Evolutionary conservation across 1,140 invertebrate genomes (phyloP), one percentile per base, ranked within the genome.

Genomic region (Parapsyche elsis): DNA sequence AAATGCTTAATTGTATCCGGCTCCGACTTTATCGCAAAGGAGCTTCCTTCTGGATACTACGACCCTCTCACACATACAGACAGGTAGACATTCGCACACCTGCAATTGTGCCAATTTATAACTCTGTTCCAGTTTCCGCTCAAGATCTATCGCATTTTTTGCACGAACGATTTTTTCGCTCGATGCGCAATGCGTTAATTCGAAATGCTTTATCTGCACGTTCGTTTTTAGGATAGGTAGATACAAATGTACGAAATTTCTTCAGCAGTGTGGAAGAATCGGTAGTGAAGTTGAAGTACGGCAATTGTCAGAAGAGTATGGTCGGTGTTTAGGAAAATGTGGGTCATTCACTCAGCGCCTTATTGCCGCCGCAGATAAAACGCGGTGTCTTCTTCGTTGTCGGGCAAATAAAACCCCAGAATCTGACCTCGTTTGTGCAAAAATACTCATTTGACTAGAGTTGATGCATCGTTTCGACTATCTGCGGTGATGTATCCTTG

Each of bases 1-100:
- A 67, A 78, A 70, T 70, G 59, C 59, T 78, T 78, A 78, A 78
- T 78, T 78, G 76, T 70, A 78, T 78, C 76, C 76, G 76, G 76
- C 26, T 61, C 4, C 12, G n/a, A 44, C 57, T 70, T 70, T 70
- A 70, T 70, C 30, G 61, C 59, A 78, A 76, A 76, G 49, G 59
- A 23, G 14, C 23, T 64, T 70, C 70, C 19, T 30, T 45, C 16
- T 4, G 30, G 30, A n/a, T n/a, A n/a, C n/a, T n/a, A n/a, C n/a
- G n/a, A 38, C 30, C 30, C 30, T 38, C 7, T 1, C 7, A 38
- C 30, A 38, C 30, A 38, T 1, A 38, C 30, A 38, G 2, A 38
- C 30, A 38, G 7, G 30, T 38, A 38, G 30, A 38, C n/a, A n/a
- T 38, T 38, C 30, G 30, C 30, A 38, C 30, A 38, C 30, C 30